Evolutionary conservation across 2,888 invertebrate genomes (phyloP).

Genomic region (Euproctis similis): DNA sequence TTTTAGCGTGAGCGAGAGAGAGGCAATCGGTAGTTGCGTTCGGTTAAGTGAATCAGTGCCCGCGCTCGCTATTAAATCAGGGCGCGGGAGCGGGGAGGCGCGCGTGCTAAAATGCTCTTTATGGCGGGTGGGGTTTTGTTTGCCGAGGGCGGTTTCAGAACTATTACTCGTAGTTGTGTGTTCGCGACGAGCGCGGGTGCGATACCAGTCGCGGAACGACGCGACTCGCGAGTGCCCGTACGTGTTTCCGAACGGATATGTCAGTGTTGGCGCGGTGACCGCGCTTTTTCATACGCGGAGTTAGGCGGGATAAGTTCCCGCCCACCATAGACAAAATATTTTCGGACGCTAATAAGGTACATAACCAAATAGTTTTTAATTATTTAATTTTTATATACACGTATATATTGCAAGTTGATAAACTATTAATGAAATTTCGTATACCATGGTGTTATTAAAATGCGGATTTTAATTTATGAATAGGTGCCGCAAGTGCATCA

Average conservation of each 20-base stretch:
- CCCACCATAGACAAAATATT: conserved; percentile 69
- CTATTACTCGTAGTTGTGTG: conserved; percentile 49
- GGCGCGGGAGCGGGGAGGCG: conserved; percentile 62
- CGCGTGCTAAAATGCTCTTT: conserved; percentile 72
- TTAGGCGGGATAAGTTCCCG: conserved; percentile 72
- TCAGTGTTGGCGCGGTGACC: conserved; percentile 64
- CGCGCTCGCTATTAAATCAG: conserved; percentile 74
- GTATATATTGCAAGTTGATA: too few species aligned
- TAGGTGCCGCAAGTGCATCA: too few species aligned
- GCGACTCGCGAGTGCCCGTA: conserved; percentile 44
- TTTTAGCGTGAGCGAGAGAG: conserved; percentile 50
- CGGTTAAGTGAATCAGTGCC: conserved; percentile 75
- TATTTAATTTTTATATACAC: neutral
- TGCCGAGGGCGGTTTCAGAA: conserved; percentile 69
- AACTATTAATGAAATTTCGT: too few species aligned
- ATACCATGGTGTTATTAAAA: too few species aligned
- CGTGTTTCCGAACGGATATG: conserved; percentile 43
- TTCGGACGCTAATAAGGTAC: conserved; percentile 76
- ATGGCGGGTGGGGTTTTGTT: conserved; percentile 73
- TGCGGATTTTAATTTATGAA: too few species aligned
- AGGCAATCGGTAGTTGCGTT: conserved; percentile 64
- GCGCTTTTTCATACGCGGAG: conserved; percentile 51
- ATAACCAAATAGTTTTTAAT: neutral
- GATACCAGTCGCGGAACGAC: conserved; percentile 40
- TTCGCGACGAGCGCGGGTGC: conserved; percentile 23